Conservation (phyloP, 2,888 invertebrate species). For the Thumatha senex region DNA sequence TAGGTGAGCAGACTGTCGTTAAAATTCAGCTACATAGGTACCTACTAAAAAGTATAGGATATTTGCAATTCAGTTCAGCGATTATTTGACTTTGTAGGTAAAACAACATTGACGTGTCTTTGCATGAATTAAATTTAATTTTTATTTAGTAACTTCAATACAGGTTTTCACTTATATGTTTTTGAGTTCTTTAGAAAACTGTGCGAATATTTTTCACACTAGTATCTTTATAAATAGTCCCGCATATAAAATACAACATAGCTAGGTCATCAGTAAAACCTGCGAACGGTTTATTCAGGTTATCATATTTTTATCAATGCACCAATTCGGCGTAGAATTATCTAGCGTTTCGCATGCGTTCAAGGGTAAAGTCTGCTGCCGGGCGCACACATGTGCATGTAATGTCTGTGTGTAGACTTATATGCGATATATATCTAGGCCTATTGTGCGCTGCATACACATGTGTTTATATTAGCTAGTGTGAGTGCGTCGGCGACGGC, state of each 20-base stretch:
- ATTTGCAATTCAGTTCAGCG: too few relatives aligned
- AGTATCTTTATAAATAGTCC: neutral
- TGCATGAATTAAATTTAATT: neutral
- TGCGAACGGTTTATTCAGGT: constrained; percentile 61
- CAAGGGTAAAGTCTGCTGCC: constrained; percentile 79
- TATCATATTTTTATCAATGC: constrained; percentile 78
- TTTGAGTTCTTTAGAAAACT: too few relatives aligned
- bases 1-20: neutral
- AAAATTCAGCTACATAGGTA: neutral
- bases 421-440: constrained; percentile 57
- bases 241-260: constrained; percentile 15
- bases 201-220: too few relatives aligned
- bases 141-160: too few relatives aligned
- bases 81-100: too few relatives aligned
- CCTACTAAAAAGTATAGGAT: neutral
- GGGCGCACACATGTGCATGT: constrained; percentile 58
- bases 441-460: constrained; percentile 61
- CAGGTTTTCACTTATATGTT: neutral
- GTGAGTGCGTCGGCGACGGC: constrained; percentile 66
- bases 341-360: constrained; percentile 74
- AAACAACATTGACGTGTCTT: neutral
- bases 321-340: constrained; percentile 70
- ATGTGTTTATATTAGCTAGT: constrained; percentile 50
- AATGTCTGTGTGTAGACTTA: constrained; percentile 52
- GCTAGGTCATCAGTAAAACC: constrained; percentile 43